Evolutionary conservation across 1,140 invertebrate genomes (phyloP), one percentile per base, ranked within the genome.

Genomic region (Drosophila parvula): DNA sequence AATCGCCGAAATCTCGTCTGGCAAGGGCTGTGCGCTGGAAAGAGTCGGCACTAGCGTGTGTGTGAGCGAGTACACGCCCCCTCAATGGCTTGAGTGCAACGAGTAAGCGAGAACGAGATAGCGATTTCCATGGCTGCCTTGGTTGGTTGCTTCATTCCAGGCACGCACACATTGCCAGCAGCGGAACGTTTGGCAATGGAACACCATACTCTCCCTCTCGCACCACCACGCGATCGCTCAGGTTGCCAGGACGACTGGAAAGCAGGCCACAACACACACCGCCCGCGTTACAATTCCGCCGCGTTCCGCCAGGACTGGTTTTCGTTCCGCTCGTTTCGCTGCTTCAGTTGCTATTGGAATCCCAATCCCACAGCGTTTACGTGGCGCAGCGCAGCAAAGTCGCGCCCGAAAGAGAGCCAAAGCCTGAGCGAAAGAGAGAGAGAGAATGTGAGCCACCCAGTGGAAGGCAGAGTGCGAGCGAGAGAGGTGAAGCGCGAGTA

Each of bases 261-360:
- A 53, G 60, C 59, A 41, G 56, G 48, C 63, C 74, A 69, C 65
- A 77, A 77, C 74, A 77, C 28, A 38, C 48, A 32, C 30, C 36
- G 16, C 4, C 48, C 18, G 56, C 55, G 83, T 86, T 50, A 27
- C 75, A 34, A 30, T 78, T 34, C 78, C 77, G 44, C 32, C 34
- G 30, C 40, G 74, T 84, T 84, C 48, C 74, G 51, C 14, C 79
- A 90, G 86, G 90, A 90, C 90, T 83, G 90, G 90, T 91, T 91
- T 91, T 82, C 22, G 12, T 36, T 53, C 36, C 55, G 32, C 32
- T 61, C 50, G 59, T 58, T 81, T 81, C 79, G 71, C 82, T 77
- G 75, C 78, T 82, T 91, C 78, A 91, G 90, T 91, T 91, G 83
- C 88, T 90, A 81, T 90, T 90, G 81, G 86, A 83, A 85, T 90